phyloP scores from a whole-genome alignment of 2,888 invertebrate species.

The Metellina segmentata region DNA sequence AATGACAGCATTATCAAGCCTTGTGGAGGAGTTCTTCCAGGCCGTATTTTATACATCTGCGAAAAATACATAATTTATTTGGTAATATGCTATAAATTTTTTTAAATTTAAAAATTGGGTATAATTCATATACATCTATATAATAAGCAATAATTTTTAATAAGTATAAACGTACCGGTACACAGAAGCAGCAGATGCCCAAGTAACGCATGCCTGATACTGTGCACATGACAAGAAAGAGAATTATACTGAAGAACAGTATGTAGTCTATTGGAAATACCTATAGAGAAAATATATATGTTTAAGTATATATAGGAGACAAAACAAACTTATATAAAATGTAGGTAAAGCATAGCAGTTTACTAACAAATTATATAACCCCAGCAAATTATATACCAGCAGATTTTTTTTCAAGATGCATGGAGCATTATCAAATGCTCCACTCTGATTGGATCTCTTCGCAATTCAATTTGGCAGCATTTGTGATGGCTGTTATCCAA shows the following conservation, averaged over 20 bases:
- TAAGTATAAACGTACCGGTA: slow-evolving; percentile 79
- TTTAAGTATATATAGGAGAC: background rate
- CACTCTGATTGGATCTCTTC: no score
- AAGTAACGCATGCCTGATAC: slow-evolving; percentile 81
- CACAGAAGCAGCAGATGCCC: slow-evolving; percentile 81
- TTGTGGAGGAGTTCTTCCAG: slow-evolving; percentile 81
- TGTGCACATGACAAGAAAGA: slow-evolving; percentile 81
- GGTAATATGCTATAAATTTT: background rate
- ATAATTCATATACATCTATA: background rate
- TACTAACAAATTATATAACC: no score
- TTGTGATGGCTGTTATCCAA: no score
- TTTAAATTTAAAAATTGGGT: background rate
- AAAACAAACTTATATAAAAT: background rate
- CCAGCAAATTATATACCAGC: no score
- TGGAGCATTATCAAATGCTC: no score
- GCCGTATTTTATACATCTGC: slow-evolving; percentile 81
- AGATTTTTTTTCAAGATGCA: no score
- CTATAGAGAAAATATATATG: slow-evolving; percentile 78
- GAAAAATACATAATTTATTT: slow-evolving; percentile 16
- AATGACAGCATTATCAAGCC: slow-evolving; percentile 81
- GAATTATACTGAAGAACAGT: slow-evolving; percentile 80
- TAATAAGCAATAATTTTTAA: background rate
- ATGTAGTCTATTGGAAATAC: slow-evolving; percentile 82
- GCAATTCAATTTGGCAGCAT: no score
- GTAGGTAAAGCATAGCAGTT: background rate